Evolutionary conservation across 2,888 invertebrate genomes (phyloP), one percentile per base, ranked within the genome.

Genomic region (Teinopalpus imperialis): DNA sequence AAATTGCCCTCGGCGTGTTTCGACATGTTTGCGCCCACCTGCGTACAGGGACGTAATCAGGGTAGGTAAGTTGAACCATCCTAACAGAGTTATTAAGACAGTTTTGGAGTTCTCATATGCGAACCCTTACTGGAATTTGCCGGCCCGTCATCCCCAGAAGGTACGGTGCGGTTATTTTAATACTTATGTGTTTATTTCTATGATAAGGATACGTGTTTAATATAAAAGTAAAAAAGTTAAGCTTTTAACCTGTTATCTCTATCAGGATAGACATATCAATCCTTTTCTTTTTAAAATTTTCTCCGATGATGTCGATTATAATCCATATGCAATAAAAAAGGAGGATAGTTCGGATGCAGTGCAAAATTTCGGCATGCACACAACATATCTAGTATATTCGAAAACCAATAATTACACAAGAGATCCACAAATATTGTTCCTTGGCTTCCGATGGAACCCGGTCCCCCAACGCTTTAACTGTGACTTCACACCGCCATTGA

Each of bases 41-140:
- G 43, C 24, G 43, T 20, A 18, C 43, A 12, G 10, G n/a, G 42
- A 13, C 6, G 26, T 37, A 31, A 37, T 43, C 36, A 30, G 24
- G 30, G 36, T 13, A 31, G 9, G 10, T 31, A 23, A 37, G 36
- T 30, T 30, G 31, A 31, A 43, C 29, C 36, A 9, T 16, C 10
- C 30, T 37, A 30, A 24, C 36, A 30, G 36, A 43, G 43, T 37
- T 43, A 43, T 43, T 37, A 43, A 43, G 43, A 43, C 43, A 43
- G 43, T 43, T 43, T 32, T 8, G 18, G 7, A 37, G 43, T 43
- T 36, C 26, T 29, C n/a, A n/a, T 29, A 29, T 30, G 36, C 35
- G 10, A 16, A 36, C 24, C 16, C 12, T 34, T 37, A 8, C 8
- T 16, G 8, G 24, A 26, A 14, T 40, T 40, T 32, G n/a, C 27